A percentile compares a stretch with the other conserved stretches of the same genome.
Evolutionary conservation across 2,888 invertebrate genomes (phyloP).

Genomic region (Neelides folsomi): DNA sequence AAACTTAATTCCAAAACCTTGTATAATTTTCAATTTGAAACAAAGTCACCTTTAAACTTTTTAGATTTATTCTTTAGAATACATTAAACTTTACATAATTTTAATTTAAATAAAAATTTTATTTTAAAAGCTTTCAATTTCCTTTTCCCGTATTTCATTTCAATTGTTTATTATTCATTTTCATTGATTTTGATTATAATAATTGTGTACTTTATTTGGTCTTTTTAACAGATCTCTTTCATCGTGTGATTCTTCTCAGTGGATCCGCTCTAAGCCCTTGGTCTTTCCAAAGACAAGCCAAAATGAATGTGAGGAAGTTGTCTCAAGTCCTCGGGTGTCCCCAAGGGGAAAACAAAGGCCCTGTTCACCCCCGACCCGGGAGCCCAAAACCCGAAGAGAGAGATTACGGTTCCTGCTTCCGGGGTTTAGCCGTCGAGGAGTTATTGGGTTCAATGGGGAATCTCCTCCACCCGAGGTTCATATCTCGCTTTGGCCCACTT

Average conservation of each 20-base stretch:
- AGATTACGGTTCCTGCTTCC: conserved; percentile 23
- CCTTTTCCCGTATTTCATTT: too few species aligned
- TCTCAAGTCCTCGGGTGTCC: conserved; percentile 26
- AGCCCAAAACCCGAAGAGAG: conserved; percentile 4
- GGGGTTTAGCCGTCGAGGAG: conserved; percentile 27
- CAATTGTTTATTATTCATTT: too few species aligned
- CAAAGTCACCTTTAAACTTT: too few species aligned
- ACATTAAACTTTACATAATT: too few species aligned
- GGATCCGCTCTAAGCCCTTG: conserved; percentile 66
- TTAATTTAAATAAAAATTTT: too few species aligned
- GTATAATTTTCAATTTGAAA: too few species aligned
- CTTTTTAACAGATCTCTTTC: conserved; percentile 50
- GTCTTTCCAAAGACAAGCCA: conserved; percentile 34
- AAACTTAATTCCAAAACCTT: too few species aligned
- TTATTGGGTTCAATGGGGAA: conserved; percentile 24
- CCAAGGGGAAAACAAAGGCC: conserved; percentile 12
- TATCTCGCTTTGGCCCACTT: conserved; percentile 29
- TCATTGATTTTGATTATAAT: too few species aligned
- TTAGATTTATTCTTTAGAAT: too few species aligned
- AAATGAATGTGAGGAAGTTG: conserved; percentile 28
- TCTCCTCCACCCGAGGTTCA: conserved; percentile 29
- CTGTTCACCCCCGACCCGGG: conserved; percentile 7
- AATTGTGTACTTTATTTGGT: too few species aligned
- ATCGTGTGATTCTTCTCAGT: conserved; percentile 58
- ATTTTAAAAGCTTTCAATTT: too few species aligned